phyloP scores from a whole-genome alignment of 2,797 vertebrate species.

The Psittacula echo region DNA sequence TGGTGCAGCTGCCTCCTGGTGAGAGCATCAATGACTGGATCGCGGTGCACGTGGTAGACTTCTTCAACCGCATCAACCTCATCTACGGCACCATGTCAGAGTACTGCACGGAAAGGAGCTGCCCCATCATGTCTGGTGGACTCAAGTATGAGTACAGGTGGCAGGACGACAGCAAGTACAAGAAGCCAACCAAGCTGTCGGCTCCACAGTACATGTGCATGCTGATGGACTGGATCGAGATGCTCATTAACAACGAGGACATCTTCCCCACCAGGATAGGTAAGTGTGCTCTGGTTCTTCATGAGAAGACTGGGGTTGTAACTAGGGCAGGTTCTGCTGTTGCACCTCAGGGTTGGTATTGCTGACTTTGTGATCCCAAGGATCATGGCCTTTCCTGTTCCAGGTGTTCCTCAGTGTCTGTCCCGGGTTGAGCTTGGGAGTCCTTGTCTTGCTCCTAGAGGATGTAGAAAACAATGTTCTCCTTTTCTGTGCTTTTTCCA shows the following conservation, averaged over 20 bases:
- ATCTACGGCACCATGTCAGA: constrained; percentile 98
- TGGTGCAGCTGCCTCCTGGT: constrained; percentile 92
- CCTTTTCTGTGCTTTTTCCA: background rate
- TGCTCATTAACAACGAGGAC: constrained; percentile 95
- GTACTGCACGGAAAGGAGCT: constrained; percentile 91
- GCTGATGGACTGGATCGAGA: constrained; percentile 99
- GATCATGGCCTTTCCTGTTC: background rate
- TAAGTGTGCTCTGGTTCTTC: constrained; percentile 55
- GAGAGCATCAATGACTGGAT: constrained; percentile 97
- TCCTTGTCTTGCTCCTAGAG: background rate
- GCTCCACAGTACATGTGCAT: constrained; percentile 96
- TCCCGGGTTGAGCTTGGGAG: background rate
- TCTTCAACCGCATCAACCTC: constrained; percentile 98
- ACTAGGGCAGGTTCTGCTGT: background rate
- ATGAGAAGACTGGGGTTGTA: background rate
- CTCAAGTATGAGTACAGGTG: constrained; percentile 97
- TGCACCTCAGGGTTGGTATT: background rate
- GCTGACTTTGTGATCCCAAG: background rate
- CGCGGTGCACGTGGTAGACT: constrained; percentile 97
- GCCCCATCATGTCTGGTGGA: constrained; percentile 96
- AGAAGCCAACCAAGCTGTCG: constrained; percentile 92
- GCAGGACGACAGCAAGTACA: constrained; percentile 94
- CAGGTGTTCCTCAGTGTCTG: background rate
- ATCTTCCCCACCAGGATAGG: constrained; percentile 93
- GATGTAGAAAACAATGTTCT: background rate